Evolutionary conservation across 2,797 vertebrate genomes (phyloP).

Genomic region (Ispidina lecontei): DNA sequence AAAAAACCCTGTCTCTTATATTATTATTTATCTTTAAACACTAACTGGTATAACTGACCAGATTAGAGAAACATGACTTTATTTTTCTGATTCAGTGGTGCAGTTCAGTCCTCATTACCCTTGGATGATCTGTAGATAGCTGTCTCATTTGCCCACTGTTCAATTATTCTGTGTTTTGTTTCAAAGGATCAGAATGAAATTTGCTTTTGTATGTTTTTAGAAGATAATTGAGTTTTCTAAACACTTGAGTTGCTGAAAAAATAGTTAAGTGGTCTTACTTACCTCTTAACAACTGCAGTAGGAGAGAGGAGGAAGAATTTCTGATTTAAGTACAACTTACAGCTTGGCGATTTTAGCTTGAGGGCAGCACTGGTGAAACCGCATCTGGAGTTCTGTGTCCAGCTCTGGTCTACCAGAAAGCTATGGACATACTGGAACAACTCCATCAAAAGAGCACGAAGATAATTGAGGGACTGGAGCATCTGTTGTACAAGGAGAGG

Average conservation of each 20-base stretch:
- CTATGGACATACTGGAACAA: neutral
- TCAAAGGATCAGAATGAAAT: neutral
- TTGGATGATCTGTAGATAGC: neutral
- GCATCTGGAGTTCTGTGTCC: neutral
- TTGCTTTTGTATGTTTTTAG: neutral
- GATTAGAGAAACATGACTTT: neutral
- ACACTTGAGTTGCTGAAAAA: neutral
- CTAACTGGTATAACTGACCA: neutral
- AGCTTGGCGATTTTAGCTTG: neutral
- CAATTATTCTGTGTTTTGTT: neutral
- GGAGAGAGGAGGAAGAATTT: neutral
- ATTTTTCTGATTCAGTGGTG: neutral
- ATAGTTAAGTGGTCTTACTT: neutral
- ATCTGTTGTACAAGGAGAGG: neutral
- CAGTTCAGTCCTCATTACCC: neutral
- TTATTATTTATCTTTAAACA: neutral
- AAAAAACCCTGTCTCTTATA: neutral
- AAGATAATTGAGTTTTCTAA: neutral
- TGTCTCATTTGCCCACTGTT: neutral
- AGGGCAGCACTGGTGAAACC: neutral
- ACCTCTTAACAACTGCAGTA: neutral
- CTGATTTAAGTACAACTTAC: neutral
- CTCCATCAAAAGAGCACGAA: neutral
- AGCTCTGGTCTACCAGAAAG: neutral
- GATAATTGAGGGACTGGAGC: neutral